A percentile compares a stretch with the other conserved stretches of the same genome.
phyloP scores from a whole-genome alignment of 2,113 vertebrate species.

The Ctenodactylus gundi region DNA sequence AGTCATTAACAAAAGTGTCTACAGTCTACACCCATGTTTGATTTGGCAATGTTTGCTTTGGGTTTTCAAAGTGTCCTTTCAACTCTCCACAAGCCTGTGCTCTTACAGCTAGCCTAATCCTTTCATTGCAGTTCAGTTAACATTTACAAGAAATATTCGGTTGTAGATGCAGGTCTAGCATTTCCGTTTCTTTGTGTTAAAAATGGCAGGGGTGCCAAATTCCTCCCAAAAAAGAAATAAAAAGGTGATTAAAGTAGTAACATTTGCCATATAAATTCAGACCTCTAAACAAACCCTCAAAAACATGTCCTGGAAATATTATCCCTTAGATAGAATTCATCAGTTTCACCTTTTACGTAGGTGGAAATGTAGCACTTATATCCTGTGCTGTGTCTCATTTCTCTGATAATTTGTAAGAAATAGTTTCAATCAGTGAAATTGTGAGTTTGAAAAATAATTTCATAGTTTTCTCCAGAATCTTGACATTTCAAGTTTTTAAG shows the following conservation, averaged over 20 bases:
- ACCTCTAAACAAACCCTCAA: neutral
- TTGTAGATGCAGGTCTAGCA: neutral
- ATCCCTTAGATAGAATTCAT: neutral
- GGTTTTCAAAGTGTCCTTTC: neutral
- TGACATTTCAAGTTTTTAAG: slow-evolving; percentile 76
- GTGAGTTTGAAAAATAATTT: slow-evolving; percentile 62
- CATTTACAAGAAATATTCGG: neutral
- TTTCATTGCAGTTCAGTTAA: neutral
- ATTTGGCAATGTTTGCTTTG: neutral
- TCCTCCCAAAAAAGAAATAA: neutral
- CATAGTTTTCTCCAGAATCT: slow-evolving; percentile 49
- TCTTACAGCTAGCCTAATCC: neutral
- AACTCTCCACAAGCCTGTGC: neutral
- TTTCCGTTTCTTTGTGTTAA: neutral
- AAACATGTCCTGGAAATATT: neutral
- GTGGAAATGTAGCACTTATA: neutral
- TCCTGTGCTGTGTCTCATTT: neutral
- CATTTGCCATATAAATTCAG: neutral
- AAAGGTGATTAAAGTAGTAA: neutral
- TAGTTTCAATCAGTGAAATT: slow-evolving; percentile 35
- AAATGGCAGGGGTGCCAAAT: neutral
- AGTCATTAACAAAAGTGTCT: neutral
- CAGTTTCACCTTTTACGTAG: neutral
- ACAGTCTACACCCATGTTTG: neutral
- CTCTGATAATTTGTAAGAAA: slow-evolving; percentile 36